phyloP scores from a whole-genome alignment of 2,113 vertebrate species.

The Oncorhynchus clarkii region DNA sequence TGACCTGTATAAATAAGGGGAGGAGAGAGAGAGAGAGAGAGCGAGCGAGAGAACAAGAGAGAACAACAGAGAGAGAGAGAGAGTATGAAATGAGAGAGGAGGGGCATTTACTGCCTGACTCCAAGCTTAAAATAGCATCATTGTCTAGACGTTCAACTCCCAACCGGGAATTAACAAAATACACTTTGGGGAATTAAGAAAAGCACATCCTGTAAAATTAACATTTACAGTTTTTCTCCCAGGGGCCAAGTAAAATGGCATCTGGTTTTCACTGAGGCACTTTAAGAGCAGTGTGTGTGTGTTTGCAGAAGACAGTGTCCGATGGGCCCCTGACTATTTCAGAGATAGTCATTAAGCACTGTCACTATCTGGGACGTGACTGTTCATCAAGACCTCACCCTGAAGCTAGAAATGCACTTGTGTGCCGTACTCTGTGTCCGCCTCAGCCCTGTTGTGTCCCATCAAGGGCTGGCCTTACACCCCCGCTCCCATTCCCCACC shows the following conservation, averaged over 20 bases:
- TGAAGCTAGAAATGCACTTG: background rate
- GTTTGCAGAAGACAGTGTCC: background rate
- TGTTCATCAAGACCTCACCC: constrained; percentile 9
- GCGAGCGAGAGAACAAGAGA: background rate
- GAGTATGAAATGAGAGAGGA: constrained; percentile 37
- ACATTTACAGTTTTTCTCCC: background rate
- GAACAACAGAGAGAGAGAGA: constrained; percentile 5
- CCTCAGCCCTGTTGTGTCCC: background rate
- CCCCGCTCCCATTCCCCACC: background rate
- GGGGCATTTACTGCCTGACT: background rate
- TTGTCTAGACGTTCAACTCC: constrained; percentile 5
- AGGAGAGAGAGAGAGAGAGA: background rate
- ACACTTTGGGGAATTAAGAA: background rate
- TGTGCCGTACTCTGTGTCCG: background rate
- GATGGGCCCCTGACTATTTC: background rate
- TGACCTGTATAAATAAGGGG: constrained; percentile 4
- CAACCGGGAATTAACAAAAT: background rate
- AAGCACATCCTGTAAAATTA: background rate
- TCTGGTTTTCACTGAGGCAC: background rate
- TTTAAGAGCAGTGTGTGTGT: background rate
- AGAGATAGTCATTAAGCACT: background rate
- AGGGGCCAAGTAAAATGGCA: background rate
- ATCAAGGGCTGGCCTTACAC: background rate
- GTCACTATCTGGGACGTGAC: background rate
- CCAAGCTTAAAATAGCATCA: constrained; percentile 2